Percentiles rank a stretch among this genome's conserved stretches.
Evolutionary conservation across 2,113 vertebrate genomes (phyloP).

Genomic region (Eupsittula cactorum): DNA sequence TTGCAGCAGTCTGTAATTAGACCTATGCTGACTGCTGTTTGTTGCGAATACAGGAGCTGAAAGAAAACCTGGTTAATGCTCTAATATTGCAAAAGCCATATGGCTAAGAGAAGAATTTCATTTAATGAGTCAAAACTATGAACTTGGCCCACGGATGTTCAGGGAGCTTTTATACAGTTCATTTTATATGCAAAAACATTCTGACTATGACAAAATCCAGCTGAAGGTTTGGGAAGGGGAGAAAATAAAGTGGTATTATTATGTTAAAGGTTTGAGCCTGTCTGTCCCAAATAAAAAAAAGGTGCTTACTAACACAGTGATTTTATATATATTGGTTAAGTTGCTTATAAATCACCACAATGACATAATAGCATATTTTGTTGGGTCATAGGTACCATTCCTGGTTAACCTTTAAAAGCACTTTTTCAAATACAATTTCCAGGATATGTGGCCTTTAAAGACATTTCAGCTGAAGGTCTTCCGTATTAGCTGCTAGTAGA

Average conservation of each 20-base stretch:
- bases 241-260: background rate
- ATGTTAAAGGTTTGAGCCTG: background rate
- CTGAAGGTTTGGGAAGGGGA: background rate
- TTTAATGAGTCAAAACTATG: background rate
- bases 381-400: background rate
- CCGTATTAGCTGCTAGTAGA: background rate
- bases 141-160: background rate
- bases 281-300: background rate
- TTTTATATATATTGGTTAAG: background rate
- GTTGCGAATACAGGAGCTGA: background rate
- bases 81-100: background rate
- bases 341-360: background rate
- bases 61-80: conserved; percentile 27
- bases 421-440: background rate
- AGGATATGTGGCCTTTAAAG: background rate
- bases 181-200: background rate
- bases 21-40: conserved; percentile 8
- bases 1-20: conserved; percentile 13
- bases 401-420: background rate
- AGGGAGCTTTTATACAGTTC: background rate
- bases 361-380: background rate
- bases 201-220: background rate
- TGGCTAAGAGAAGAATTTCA: background rate
- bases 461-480: background rate
- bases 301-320: background rate